phyloP scores from a whole-genome alignment of 2,113 vertebrate genomes.

The Archocentrus centrarchus region DNA sequence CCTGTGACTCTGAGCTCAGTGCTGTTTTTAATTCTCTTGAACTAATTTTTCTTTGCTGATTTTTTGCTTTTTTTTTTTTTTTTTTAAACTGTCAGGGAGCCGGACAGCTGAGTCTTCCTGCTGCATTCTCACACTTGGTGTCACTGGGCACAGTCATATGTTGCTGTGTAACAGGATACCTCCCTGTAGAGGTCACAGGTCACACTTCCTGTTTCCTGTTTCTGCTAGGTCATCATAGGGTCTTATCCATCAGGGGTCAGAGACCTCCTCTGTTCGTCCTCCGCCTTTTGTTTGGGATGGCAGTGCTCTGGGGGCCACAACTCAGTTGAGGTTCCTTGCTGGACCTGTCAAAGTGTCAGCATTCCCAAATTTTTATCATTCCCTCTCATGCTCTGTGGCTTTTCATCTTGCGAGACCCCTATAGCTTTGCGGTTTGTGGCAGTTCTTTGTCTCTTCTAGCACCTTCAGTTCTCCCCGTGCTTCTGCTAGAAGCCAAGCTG shows the following conservation, averaged over 20 bases:
- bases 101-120: slow-evolving; percentile 49
- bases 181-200: slow-evolving; percentile 71
- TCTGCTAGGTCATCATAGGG: slow-evolving; percentile 79
- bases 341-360: slow-evolving; percentile 64
- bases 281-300: slow-evolving; percentile 71
- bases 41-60: neutral
- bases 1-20: neutral
- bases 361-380: slow-evolving; percentile 43
- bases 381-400: slow-evolving; percentile 5
- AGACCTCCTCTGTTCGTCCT: slow-evolving; percentile 72
- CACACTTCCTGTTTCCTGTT: slow-evolving; percentile 85
- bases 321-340: slow-evolving; percentile 42
- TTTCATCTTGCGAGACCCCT: slow-evolving; percentile 17
- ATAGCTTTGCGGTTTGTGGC: slow-evolving; percentile 9
- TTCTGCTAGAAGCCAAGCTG: neutral
- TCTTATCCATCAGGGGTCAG: slow-evolving; percentile 75
- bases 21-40: neutral
- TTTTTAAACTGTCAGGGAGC: slow-evolving; percentile 1
- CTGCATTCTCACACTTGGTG: slow-evolving; percentile 56
- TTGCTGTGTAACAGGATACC: slow-evolving; percentile 64
- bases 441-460: neutral
- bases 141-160: slow-evolving; percentile 57
- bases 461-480: neutral
- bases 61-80: neutral
- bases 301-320: slow-evolving; percentile 10